These are phyloP conservation scores for Leptinotarsa texana DNA, from an alignment of 1,140 invertebrate genomes.

Conservation along the genomic window DNA sequence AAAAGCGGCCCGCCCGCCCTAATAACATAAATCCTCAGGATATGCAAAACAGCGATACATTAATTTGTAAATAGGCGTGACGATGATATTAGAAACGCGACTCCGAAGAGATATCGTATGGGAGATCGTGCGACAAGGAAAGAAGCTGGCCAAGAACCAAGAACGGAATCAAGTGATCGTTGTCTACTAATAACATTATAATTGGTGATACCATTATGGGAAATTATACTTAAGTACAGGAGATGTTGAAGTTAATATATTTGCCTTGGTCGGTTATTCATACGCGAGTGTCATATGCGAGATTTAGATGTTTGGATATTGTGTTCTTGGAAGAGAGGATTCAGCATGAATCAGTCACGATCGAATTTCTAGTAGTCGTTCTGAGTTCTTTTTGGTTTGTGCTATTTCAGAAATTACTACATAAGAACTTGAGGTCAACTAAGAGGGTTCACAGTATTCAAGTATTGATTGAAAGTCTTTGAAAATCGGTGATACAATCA, in stretches of 20 bases:
- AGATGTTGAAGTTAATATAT: slow-evolving; percentile 5
- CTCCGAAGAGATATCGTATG: not conserved
- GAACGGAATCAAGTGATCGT: not conserved
- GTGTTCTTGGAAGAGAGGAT: no score
- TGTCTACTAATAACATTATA: slow-evolving; percentile 8
- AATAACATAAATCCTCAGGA: not conserved
- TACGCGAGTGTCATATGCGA: not conserved
- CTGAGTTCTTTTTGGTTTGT: no score
- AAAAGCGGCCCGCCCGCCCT: not conserved
- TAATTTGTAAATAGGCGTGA: slow-evolving; percentile 2
- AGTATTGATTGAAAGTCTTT: no score
- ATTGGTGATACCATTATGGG: slow-evolving; percentile 4
- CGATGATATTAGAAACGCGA: not conserved
- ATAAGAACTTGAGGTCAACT: no score
- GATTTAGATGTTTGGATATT: no score
- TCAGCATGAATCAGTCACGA: no score
- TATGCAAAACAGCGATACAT: slow-evolving; percentile 6
- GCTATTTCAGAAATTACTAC: no score
- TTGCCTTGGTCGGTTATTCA: slow-evolving; percentile 5
- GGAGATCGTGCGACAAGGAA: not conserved
- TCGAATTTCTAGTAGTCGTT: no score
- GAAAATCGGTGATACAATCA: no score
- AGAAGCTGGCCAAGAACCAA: not conserved
- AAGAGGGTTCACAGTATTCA: no score
- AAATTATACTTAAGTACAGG: slow-evolving; percentile 1